phyloP scores from a whole-genome alignment of 2,797 vertebrate species.

The Chaenodraco wilsoni region DNA sequence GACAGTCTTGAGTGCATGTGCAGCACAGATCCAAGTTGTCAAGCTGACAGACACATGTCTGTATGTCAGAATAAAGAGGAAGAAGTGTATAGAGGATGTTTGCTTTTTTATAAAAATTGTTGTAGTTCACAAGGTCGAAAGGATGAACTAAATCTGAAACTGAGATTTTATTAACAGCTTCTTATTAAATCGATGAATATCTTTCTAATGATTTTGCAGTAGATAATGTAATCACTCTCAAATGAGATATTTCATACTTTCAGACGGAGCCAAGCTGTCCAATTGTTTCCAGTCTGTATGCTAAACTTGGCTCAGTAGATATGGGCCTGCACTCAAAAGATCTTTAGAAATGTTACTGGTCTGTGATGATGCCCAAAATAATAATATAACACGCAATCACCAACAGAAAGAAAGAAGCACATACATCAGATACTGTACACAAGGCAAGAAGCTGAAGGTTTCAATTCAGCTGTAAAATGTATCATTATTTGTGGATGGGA shows the following conservation, averaged over 20 bases:
- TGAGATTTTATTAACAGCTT: background rate
- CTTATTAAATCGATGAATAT: background rate
- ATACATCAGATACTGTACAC: background rate
- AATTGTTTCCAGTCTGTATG: background rate
- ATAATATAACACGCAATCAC: background rate
- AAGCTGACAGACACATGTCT: constrained; percentile 46
- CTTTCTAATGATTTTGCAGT: background rate
- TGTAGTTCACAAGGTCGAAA: constrained; percentile 14
- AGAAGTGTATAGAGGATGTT: background rate
- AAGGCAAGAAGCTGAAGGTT: background rate
- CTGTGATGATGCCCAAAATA: background rate
- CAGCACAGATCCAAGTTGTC: constrained; percentile 34
- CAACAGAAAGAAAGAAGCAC: background rate
- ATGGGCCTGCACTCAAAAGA: background rate
- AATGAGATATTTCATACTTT: background rate
- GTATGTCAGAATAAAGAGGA: background rate
- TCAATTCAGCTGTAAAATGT: constrained; percentile 10
- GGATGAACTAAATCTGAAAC: background rate
- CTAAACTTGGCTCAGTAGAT: background rate
- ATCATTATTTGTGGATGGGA: constrained; percentile 19
- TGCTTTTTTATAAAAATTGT: constrained; percentile 13
- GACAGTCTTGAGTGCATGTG: constrained; percentile 50
- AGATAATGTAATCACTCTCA: background rate
- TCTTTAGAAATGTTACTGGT: background rate
- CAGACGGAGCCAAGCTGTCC: background rate